Conservation (phyloP, 1,140 invertebrate species). For the Zaprionus camerounensis region DNA sequence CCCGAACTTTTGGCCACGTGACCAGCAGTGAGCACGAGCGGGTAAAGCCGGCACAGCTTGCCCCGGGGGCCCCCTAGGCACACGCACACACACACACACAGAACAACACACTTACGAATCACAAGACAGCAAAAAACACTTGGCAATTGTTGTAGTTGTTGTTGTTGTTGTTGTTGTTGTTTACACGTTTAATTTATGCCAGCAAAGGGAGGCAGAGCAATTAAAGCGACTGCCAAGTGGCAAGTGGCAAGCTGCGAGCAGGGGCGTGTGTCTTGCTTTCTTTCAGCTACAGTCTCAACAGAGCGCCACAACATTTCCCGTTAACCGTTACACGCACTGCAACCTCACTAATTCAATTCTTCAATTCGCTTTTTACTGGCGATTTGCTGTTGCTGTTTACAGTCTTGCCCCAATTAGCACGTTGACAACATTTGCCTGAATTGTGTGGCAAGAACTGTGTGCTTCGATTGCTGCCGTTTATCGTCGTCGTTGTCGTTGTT, state of each 20-base stretch:
- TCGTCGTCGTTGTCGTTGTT: conserved; percentile 5
- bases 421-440: conserved; percentile 12
- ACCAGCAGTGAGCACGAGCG: conserved; percentile 61
- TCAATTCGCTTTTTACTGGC: not conserved
- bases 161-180: conserved; percentile 19
- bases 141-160: conserved; percentile 32
- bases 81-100: conserved; percentile 28
- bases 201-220: conserved; percentile 57
- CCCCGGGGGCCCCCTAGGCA: not conserved
- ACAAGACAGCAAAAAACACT: conserved; percentile 34
- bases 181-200: conserved; percentile 58
- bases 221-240: conserved; percentile 47
- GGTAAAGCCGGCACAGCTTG: conserved; percentile 29
- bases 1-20: conserved; percentile 67
- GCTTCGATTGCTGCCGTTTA: not conserved
- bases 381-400: not conserved
- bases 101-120: conserved; percentile 3
- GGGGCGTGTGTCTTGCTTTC: not conserved
- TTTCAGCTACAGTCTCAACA: not conserved
- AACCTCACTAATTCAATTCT: not conserved
- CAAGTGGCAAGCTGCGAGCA: not conserved
- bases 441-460: not conserved
- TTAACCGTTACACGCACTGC: conserved; percentile 1
- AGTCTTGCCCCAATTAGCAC: conserved; percentile 16
- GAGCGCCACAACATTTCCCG: not conserved